These are phyloP conservation scores for Euschistus heros DNA, from an alignment of 1,140 invertebrate species.

Conservation along the genomic window DNA sequence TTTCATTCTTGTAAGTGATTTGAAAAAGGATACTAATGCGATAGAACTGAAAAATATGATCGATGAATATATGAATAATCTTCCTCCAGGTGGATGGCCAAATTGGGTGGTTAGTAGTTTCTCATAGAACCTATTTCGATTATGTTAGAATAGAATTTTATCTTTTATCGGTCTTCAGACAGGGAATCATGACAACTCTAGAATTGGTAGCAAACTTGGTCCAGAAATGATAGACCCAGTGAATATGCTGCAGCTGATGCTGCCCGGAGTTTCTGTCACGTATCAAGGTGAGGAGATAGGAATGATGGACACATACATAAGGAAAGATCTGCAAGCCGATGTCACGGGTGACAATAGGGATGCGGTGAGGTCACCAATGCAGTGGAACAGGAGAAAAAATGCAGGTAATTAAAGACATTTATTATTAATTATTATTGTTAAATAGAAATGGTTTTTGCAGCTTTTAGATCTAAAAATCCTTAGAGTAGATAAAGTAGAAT, in stretches of 20 bases:
- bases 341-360: constrained; percentile 44
- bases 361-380: constrained; percentile 58
- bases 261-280: constrained; percentile 60
- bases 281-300: constrained; percentile 73
- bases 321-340: constrained; percentile 34
- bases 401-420: constrained; percentile 41
- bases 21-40: background rate
- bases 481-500: too few relatives aligned
- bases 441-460: too few relatives aligned
- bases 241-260: constrained; percentile 52
- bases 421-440: too few relatives aligned
- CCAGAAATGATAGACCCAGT: constrained; percentile 47
- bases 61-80: background rate
- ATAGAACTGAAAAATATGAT: background rate
- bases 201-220: constrained; percentile 48
- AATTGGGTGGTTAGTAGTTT: background rate
- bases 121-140: background rate
- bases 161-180: background rate
- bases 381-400: constrained; percentile 50
- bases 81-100: background rate
- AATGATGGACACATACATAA: constrained; percentile 43
- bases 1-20: background rate
- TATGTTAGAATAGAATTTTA: background rate
- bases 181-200: constrained; percentile 51
- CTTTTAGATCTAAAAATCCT: too few relatives aligned